Conservation (phyloP, 2,888 invertebrate genomes). For the Eucera pruinosa region DNA sequence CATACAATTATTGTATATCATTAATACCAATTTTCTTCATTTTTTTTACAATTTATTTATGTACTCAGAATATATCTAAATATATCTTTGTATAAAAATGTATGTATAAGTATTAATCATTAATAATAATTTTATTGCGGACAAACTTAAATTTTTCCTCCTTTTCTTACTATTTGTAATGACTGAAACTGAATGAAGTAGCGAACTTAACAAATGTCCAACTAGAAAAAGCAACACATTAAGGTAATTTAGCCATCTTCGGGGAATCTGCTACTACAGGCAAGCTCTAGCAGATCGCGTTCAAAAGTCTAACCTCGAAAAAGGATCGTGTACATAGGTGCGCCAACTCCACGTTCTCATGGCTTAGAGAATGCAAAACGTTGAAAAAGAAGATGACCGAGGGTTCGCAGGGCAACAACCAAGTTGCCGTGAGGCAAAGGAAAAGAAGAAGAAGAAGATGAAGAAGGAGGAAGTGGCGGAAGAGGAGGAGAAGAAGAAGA, state of each 20-base stretch:
- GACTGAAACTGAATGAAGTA: no score
- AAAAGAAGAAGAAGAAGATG: constrained; percentile 52
- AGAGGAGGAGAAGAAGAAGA: no score
- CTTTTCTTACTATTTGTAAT: no score
- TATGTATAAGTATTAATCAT: no score
- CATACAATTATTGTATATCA: no score
- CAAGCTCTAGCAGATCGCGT: constrained; percentile 26
- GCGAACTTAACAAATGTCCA: no score
- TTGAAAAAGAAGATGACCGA: constrained; percentile 76
- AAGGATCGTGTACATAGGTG: constrained; percentile 68
- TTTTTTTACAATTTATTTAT: no score
- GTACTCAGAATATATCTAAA: no score
- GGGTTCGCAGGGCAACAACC: constrained; percentile 79
- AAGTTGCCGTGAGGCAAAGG: constrained; percentile 71
- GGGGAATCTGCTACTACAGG: background rate
- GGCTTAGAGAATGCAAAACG: constrained; percentile 81
- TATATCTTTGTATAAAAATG: no score
- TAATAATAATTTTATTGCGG: no score
- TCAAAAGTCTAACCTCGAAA: constrained; percentile 49
- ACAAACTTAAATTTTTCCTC: no score
- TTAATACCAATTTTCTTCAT: no score
- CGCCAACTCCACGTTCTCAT: constrained; percentile 77
- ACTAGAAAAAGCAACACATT: constrained; percentile 25
- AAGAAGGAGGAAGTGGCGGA: constrained; percentile 52
- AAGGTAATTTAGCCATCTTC: background rate